Percentiles rank a stretch among this genome's conserved stretches.
Evolutionary conservation across 1,140 invertebrate species (phyloP).

Genomic region (Lysiphlebus fabarum): DNA sequence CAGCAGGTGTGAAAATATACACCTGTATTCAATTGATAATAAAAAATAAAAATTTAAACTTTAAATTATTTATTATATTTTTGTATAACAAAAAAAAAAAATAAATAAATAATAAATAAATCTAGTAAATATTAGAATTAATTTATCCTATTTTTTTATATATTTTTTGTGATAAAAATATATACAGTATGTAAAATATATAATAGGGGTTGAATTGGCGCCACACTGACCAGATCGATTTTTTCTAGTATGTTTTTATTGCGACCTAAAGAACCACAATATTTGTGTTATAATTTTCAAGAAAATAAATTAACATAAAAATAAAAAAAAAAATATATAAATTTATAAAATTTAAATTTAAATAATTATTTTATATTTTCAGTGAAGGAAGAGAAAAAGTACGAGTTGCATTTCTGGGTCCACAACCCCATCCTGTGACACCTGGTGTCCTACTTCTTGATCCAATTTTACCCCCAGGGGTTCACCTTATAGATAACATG

Average conservation of each 20-base stretch:
- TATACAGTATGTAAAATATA: constrained; percentile 4
- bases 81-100: neutral
- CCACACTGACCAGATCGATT: constrained; percentile 33
- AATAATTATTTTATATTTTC: constrained; percentile 30
- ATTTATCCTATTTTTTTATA: neutral
- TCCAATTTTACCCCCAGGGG: constrained; percentile 38
- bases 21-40: too few relatives aligned
- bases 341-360: too few relatives aligned
- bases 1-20: too few relatives aligned
- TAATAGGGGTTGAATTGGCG: constrained; percentile 26
- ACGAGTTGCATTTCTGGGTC: constrained; percentile 49
- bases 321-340: too few relatives aligned
- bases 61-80: neutral
- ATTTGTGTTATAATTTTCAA: neutral
- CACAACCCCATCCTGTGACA: constrained; percentile 49
- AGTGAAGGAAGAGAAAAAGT: constrained; percentile 54
- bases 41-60: too few relatives aligned
- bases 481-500: constrained; percentile 41
- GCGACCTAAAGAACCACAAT: constrained; percentile 24
- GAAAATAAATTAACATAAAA: constrained; percentile 3
- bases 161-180: neutral
- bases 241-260: constrained; percentile 27
- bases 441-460: constrained; percentile 52
- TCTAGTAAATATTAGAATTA: too few relatives aligned
- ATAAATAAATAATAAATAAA: too few relatives aligned